Conservation (phyloP, 2,797 vertebrate genomes). For the Eulemur albifrons region DNA sequence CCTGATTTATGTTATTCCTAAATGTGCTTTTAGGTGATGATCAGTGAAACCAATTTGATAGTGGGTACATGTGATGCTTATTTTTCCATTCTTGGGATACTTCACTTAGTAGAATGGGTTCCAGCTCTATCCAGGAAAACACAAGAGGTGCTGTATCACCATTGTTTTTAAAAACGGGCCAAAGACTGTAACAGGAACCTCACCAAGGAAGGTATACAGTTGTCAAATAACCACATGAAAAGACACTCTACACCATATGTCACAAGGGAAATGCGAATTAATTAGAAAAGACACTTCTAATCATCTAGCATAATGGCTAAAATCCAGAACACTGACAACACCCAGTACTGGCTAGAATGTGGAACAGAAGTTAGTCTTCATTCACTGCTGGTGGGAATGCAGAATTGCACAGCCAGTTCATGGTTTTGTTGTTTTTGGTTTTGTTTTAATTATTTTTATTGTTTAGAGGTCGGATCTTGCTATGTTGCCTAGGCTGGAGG, state of each 20-base stretch:
- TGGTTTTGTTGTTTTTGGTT: too few species aligned
- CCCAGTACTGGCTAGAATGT: background rate
- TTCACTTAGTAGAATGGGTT: too few species aligned
- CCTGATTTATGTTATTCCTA: too few species aligned
- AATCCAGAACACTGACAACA: background rate
- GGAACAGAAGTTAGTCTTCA: background rate
- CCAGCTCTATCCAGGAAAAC: too few species aligned
- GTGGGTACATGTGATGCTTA: too few species aligned
- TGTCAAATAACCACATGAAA: background rate
- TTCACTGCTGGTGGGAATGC: background rate
- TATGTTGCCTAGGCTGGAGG: background rate
- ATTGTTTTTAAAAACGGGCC: background rate
- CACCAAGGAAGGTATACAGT: background rate
- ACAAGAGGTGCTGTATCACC: too few species aligned
- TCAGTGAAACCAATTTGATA: too few species aligned
- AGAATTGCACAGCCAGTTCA: background rate
- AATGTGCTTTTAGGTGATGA: too few species aligned
- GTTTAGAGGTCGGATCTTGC: background rate
- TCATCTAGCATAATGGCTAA: background rate
- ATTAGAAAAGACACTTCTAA: background rate
- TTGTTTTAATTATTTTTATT: background rate
- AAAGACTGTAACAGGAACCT: background rate
- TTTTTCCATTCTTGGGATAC: too few species aligned
- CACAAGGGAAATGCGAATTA: background rate
- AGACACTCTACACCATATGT: background rate